Base-by-base conservation (phyloP, 2,888 invertebrate species). In the Callyntrura sp. region DNA sequence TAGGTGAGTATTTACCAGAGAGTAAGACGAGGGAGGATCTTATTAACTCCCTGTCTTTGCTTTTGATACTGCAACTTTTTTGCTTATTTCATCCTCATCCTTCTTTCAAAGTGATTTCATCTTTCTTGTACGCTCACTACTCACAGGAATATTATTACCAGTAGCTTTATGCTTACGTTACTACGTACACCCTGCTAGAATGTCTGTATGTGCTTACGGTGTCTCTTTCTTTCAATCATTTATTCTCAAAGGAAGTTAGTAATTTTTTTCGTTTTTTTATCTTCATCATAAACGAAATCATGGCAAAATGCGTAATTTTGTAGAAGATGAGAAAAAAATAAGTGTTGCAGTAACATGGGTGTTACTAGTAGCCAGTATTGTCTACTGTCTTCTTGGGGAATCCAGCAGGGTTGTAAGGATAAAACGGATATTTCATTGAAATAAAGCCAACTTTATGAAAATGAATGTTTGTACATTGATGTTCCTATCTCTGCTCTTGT, bases 161-260 rank as follows among this genome's bases (percentile, higher is more conserved):
- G 35, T 35, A 35, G 6, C 2, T 35, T 35, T 35, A 35, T 35
- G 35, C 60, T 0, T 17, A 11, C 14, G 28, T 60, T n/a, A 81
- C 0, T 17, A 11, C 14, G 28, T 60, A 28, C 57, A 57, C 57
- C 2, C 6, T 35, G 35, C 6, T 35, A 4, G 35, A 4, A 3
- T 57, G 79, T 11, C 5, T n/a, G 57, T 60, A 60, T 35, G 12
- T 57, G 28, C 35, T 9, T 25, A 20, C 17, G 76, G 76, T 51
- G 28, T 79, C 9, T 79, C 11, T 55, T 73, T 73, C 73, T 25
- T 55, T 79, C 57, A 82, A 65, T 12, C 17, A 43, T 43, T 82
- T 43, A 65, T 35, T 11, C n/a, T 51, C 28, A 35, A 51, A 65
- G 83, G 68, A 83, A 68, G 51, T 82, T 45, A 48, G 9, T 68